Conservation (phyloP, 2,113 vertebrate species). For the Notothenia coriiceps region DNA sequence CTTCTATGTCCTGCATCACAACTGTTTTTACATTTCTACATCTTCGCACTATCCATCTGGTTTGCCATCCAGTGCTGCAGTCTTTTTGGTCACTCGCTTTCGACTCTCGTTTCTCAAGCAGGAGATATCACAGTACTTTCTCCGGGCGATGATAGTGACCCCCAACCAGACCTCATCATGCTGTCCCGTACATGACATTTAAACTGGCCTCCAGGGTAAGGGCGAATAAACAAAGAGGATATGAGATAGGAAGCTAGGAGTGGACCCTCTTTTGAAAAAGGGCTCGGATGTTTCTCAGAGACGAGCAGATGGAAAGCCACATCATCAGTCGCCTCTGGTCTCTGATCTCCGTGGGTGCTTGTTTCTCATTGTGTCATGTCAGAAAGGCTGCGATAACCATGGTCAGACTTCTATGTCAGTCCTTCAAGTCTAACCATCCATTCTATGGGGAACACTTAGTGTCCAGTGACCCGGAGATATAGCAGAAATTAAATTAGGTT, state of each 20-base stretch:
- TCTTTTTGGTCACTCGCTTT: neutral
- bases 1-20: neutral
- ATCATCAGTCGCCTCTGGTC: constrained; percentile 15
- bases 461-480: constrained; percentile 6
- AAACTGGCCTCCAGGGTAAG: constrained; percentile 43
- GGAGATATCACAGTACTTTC: constrained; percentile 44
- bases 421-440: constrained; percentile 18
- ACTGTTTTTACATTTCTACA: constrained; percentile 43
- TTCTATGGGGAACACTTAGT: constrained; percentile 12
- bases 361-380: neutral
- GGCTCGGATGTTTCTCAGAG: constrained; percentile 41
- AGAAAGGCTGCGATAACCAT: neutral
- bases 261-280: constrained; percentile 46
- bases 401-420: neutral
- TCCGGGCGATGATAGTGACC: constrained; percentile 66
- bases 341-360: neutral
- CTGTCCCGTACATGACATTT: constrained; percentile 74
- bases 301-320: constrained; percentile 27
- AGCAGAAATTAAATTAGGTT: constrained; percentile 7
- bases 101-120: constrained; percentile 44
- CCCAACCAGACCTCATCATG: constrained; percentile 71
- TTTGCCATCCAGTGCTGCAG: constrained; percentile 28
- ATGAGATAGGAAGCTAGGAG: constrained; percentile 45
- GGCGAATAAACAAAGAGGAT: constrained; percentile 43
- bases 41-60: constrained; percentile 18